Evolutionary conservation across 2,888 invertebrate species (phyloP), one percentile per base, ranked within the genome.

Genomic region (Chymomyza amoena): DNA sequence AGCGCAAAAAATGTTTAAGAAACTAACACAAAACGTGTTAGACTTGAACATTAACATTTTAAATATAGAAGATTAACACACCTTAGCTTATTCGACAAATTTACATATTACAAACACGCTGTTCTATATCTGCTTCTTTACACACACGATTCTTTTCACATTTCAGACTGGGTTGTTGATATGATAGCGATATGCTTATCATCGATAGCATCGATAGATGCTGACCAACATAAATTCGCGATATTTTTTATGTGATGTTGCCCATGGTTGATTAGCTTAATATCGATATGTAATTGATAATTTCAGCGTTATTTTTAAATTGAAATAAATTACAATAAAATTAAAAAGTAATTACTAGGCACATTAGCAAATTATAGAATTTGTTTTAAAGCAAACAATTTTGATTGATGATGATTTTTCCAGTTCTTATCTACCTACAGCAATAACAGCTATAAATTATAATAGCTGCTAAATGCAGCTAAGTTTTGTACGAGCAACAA

Each of bases 11-110:
- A 18, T 54, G 18, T 18, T 20, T 13, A 13, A n/a, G 18, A 54
- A 1, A 54, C 5, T 13, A 4, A 45, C 1, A 45, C 6, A 10
- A 45, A 45, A 13, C 32, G 13, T 45, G 13, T 45, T 13, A 7
- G 7, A 32, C 32, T 45, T 13, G 10, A 10, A 13, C 2, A 13
- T 54, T 15, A 5, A 54, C 7, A 18, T 16, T 3, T 54, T 54
- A 54, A 1, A 16, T 10, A 20, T 5, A 54, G 6, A 57, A 60
- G 63, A 45, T 68, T 65, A 62, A 83, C 84, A 84, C 66, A 81
- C 81, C 81, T 81, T 86, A 81, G 81, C 73, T 81, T 81, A 81
- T 83, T 81, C 80, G 73, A 83, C 78, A 71, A 81, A 81, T 85
- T 20, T 81, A 81, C 81, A 81, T 66, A 79, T 72, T 82, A 83